Conservation (phyloP, 2,888 invertebrate species). For the Agriopis leucophaearia region DNA sequence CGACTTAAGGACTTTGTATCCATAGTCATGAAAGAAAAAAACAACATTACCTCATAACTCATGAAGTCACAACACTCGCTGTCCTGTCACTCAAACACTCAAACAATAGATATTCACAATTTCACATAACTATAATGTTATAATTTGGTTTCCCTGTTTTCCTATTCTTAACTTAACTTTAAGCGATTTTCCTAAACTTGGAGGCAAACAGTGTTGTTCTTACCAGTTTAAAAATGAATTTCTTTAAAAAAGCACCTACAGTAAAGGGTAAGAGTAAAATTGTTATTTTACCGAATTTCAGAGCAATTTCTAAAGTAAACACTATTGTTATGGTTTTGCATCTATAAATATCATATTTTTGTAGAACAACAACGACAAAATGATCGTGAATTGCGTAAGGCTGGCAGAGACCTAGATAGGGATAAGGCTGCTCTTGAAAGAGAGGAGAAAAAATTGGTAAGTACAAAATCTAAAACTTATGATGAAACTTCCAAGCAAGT, state of each 20-base stretch:
- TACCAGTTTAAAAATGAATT: constrained; percentile 69
- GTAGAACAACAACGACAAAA: constrained; percentile 94
- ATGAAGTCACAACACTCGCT: too few species aligned
- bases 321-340: background rate
- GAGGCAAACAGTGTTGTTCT: too few species aligned
- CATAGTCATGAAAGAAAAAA: too few species aligned
- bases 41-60: too few species aligned
- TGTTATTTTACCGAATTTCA: background rate
- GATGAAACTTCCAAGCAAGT: too few species aligned
- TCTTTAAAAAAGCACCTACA: constrained; percentile 88
- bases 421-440: constrained; percentile 93
- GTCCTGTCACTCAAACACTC: too few species aligned
- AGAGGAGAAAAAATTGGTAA: constrained; percentile 95
- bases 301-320: background rate
- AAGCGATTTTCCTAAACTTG: too few species aligned
- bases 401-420: constrained; percentile 93
- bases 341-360: constrained; percentile 7
- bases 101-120: too few species aligned
- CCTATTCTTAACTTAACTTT: background rate
- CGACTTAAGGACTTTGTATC: too few species aligned
- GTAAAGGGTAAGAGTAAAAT: constrained; percentile 82
- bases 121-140: too few species aligned
- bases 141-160: too few species aligned
- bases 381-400: constrained; percentile 92
- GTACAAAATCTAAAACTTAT: too few species aligned